Evolutionary conservation across 2,888 invertebrate species (phyloP), one percentile per base, ranked within the genome.

Genomic region (Agriotes lineatus): DNA sequence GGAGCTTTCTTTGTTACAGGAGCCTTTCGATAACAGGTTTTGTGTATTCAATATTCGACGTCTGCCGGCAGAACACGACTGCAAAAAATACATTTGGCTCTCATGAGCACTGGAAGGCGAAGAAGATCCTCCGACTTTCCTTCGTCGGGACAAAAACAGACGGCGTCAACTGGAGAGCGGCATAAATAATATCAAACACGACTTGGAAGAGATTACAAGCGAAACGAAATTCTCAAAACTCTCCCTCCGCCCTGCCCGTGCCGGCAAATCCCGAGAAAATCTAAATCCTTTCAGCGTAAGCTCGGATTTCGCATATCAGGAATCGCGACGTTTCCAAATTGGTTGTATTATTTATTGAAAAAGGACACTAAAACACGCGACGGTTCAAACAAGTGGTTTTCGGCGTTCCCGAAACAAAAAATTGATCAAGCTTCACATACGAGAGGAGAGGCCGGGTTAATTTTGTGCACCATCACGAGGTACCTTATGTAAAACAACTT

Each of bases 21-120:
- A 30, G 12, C 52, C 18, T 42, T 52, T 52, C 52, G 52, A 52
- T 52, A 52, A 52, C 35, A 52, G 33, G 19, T 52, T 52, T 52
- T 33, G 18, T 33, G 33, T 52, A 33, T 52, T 52, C 52, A 52
- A 33, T 52, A 33, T 33, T 52, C 18, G n/a, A 18, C 1, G 52
- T 52, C 52, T 30, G 18, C 52, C 12, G 12, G 16, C 3, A 14
- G 16, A 18, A 42, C 12, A 16, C 9, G 14, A 14, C 7, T 16
- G 5, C 5, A 42, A 42, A 42, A 42, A 42, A 16, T 16, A 14
- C 14, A 16, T 42, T 42, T 12, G 12, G 12, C 16, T 14, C 2
- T 42, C 42, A 14, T 12, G 12, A 2, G 37, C 18, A 18, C 3
- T 16, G 5, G 6, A 39, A 39, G 12, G n/a, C 10, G 37, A 39